A percentile compares a stretch with the other conserved stretches of the same genome.
These are phyloP conservation scores for Pterophyllum scalare DNA, from an alignment of 2,113 vertebrate genomes.

Conservation along the genomic window DNA sequence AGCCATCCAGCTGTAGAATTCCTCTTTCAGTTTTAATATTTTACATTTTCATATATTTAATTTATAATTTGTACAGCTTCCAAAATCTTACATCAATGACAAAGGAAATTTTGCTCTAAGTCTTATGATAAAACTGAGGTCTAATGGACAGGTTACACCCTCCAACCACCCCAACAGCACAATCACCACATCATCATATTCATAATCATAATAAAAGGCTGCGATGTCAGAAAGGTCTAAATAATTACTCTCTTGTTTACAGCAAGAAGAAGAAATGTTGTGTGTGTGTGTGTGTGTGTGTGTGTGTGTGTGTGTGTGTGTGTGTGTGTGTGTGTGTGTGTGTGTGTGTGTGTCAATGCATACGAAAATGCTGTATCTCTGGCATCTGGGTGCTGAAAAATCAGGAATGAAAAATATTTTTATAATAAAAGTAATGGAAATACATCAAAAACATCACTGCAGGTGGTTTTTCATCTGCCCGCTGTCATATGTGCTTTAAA, in stretches of 20 bases:
- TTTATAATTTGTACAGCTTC: neutral
- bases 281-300: neutral
- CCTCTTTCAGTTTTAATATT: neutral
- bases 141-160: slow-evolving; percentile 3
- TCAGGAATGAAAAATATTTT: slow-evolving; percentile 3
- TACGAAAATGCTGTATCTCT: neutral
- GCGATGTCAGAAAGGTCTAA: slow-evolving; percentile 4
- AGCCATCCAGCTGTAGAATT: neutral
- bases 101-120: neutral
- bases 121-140: neutral
- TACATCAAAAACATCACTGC: neutral
- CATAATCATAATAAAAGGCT: slow-evolving; percentile 29
- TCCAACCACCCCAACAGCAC: neutral
- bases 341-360: neutral
- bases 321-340: too few species aligned
- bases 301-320: too few species aligned
- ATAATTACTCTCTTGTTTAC: neutral
- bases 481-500: slow-evolving; percentile 13
- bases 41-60: neutral
- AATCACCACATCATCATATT: neutral
- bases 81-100: fast-evolving
- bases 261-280: neutral
- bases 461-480: slow-evolving; percentile 12
- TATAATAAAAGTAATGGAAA: slow-evolving; percentile 18
- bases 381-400: neutral